Evolutionary conservation across 2,113 vertebrate genomes (phyloP).

Genomic region (Pelobates fuscus): DNA sequence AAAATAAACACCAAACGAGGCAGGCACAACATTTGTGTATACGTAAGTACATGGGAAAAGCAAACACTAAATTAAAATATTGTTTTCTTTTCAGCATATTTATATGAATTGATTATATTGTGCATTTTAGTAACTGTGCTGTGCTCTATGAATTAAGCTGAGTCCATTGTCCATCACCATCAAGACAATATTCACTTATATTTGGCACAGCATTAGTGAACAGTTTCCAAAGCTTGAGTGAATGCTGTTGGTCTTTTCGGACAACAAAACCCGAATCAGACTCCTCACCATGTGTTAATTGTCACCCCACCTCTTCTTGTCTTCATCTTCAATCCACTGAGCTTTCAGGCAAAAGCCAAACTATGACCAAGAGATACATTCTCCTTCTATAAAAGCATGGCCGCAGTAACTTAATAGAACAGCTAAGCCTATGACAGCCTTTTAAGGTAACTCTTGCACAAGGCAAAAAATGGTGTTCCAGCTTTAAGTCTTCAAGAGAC

Average conservation of each 20-base stretch:
- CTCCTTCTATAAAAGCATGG: slow-evolving; percentile 46
- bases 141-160: slow-evolving; percentile 57
- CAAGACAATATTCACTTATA: slow-evolving; percentile 48
- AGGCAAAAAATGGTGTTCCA: slow-evolving; percentile 33
- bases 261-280: neutral
- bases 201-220: slow-evolving; percentile 49
- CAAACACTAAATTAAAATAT: slow-evolving; percentile 60
- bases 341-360: slow-evolving; percentile 53
- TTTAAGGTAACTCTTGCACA: slow-evolving; percentile 43
- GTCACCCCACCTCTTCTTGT: slow-evolving; percentile 25
- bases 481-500: slow-evolving; percentile 59
- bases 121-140: slow-evolving; percentile 53
- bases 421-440: slow-evolving; percentile 48
- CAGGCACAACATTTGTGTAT: slow-evolving; percentile 59
- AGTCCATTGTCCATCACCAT: slow-evolving; percentile 54
- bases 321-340: slow-evolving; percentile 47
- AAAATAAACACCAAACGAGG: slow-evolving; percentile 60
- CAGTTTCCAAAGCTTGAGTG: slow-evolving; percentile 53
- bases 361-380: slow-evolving; percentile 30
- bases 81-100: slow-evolving; percentile 49
- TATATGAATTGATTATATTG: slow-evolving; percentile 52
- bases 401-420: slow-evolving; percentile 49
- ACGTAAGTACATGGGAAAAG: slow-evolving; percentile 58
- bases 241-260: slow-evolving; percentile 48
- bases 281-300: slow-evolving; percentile 13